Conservation (phyloP, 2,113 vertebrate species). For the Thryonomys swinderianus region DNA sequence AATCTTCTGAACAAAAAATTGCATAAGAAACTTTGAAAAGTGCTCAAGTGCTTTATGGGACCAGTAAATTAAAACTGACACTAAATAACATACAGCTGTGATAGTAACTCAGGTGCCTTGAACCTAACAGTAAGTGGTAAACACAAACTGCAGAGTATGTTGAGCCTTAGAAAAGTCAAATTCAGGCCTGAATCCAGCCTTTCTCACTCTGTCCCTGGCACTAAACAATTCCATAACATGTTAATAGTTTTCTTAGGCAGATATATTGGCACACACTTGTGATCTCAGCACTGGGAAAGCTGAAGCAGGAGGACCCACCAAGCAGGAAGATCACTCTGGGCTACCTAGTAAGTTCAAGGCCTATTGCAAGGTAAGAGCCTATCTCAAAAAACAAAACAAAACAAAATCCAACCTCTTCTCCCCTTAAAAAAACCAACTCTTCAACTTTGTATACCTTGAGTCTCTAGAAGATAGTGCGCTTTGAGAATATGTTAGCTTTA, state of each 20-base stretch:
- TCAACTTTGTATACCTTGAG: background rate
- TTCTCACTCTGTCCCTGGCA: background rate
- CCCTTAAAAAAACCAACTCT: background rate
- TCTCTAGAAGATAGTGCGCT: slow-evolving; percentile 13
- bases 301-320: background rate
- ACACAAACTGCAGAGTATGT: background rate
- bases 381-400: background rate
- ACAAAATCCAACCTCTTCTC: background rate
- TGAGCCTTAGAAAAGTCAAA: background rate
- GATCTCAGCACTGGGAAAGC: background rate
- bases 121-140: background rate
- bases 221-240: background rate
- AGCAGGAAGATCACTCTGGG: background rate
- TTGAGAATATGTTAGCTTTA: background rate
- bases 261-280: background rate
- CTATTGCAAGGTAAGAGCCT: background rate
- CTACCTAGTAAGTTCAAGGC: background rate
- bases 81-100: background rate
- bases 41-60: background rate
- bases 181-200: background rate
- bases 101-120: background rate
- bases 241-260: background rate
- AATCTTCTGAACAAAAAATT: slow-evolving; percentile 3
- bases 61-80: background rate
- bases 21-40: background rate